Percentiles rank a stretch among this genome's conserved stretches.
phyloP scores from a whole-genome alignment of 1,140 invertebrate genomes.

The Phortica variegata region DNA sequence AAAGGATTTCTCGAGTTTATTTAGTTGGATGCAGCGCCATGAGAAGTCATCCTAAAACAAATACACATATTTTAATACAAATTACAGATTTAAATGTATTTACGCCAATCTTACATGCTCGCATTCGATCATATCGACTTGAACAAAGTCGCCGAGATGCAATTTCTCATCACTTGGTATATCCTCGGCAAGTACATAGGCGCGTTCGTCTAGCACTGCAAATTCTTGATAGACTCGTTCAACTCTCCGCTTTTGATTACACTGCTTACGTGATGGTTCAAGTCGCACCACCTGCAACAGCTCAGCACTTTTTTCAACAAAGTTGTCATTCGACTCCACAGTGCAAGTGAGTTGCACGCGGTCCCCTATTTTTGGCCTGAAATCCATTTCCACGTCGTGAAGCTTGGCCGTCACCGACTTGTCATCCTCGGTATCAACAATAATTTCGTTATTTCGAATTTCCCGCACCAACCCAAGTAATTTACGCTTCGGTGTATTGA shows the following conservation, averaged over 20 bases:
- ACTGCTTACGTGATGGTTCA: constrained; percentile 22
- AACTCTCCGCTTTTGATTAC: constrained; percentile 22
- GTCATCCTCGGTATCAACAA: constrained; percentile 60
- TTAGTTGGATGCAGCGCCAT: constrained; percentile 40
- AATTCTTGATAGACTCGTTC: constrained; percentile 23
- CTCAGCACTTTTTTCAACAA: constrained; percentile 36
- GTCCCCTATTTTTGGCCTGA: constrained; percentile 55
- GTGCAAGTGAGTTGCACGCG: constrained; percentile 32
- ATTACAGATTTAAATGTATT: too few species aligned
- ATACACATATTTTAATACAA: too few species aligned
- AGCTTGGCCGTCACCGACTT: constrained; percentile 61
- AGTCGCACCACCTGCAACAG: constrained; percentile 36
- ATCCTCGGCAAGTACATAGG: constrained; percentile 30
- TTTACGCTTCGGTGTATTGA: constrained; percentile 57
- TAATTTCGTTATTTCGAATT: constrained; percentile 56
- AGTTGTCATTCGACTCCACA: constrained; percentile 36
- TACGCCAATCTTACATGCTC: constrained; percentile 35
- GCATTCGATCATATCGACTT: constrained; percentile 41
- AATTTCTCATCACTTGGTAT: constrained; percentile 12
- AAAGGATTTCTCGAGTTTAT: constrained; percentile 32
- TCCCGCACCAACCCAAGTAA: constrained; percentile 61
- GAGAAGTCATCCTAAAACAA: constrained; percentile 28
- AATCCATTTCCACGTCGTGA: constrained; percentile 59
- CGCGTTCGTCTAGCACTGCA: constrained; percentile 13
- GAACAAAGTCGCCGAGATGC: constrained; percentile 36